Base-by-base conservation (phyloP, 2,113 vertebrate species). In the Cettia cetti region DNA sequence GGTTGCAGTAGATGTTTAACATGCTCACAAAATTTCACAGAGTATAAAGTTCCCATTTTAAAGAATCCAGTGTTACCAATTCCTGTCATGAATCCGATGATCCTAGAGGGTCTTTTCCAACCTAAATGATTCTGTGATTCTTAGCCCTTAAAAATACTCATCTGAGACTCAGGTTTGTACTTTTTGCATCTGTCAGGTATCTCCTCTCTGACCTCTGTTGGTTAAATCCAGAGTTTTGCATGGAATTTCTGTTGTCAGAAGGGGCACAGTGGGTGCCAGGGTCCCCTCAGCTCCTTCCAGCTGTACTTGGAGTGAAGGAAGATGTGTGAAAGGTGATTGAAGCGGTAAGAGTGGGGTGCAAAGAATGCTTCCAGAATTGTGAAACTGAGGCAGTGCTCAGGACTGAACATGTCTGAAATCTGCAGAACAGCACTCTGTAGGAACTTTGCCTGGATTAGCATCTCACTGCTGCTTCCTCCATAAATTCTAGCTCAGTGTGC, bases 71-170 rank as follows among this genome's bases (percentile, higher is more conserved):
- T 56, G 26, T 74, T 69, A 33, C 26, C 61, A n/a, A 39, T 42
- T 69, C 74, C 39, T 76, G 23, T 23, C 49, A 21, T 3, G 11
- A 59, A 24, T 49, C 52, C 0, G 0, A 15, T 42, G 44, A 52
- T 61, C 61, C 59, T 23, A 21, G 60, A 59, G 50, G n/a, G 21
- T 81, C 40, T 87, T 82, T 70, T 85, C 37, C 31, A 82, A 40
- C 40, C 19, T 40, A 40, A 75, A 66, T 47, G 18, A 8, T 40
- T 72, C 69, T 52, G 0, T 84, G 61, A 47, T 68, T 71, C 31
- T 78, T 78, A 39, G 30, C 13, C 40, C 21, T 63, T 76, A 61
- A 44, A 61, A 42, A 44, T 28, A 56, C 54, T 45, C 24, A 37
- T 19, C 8, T 78, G 61, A 88, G n/a, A 8, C 53, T 89, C 63